Base-by-base conservation (phyloP, 2,888 invertebrate species). In the Gerosis bhagava region DNA sequence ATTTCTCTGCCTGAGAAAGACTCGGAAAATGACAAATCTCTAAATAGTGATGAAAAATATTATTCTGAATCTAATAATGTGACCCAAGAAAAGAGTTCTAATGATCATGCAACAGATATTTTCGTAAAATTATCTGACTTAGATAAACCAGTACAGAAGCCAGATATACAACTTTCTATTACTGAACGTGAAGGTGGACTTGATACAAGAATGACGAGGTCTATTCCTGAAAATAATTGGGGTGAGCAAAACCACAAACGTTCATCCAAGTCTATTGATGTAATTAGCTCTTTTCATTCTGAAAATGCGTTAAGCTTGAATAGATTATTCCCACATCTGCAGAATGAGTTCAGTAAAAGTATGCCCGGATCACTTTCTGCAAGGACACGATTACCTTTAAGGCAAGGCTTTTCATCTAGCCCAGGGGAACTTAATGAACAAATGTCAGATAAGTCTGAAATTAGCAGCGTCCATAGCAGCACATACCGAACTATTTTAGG, bases 71-170 rank as follows among this genome's bases (percentile, higher is more conserved):
- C n/a, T n/a, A n/a, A n/a, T n/a, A n/a, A n/a, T n/a, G n/a, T n/a
- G n/a, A n/a, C n/a, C n/a, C n/a, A n/a, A n/a, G n/a, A n/a, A n/a
- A n/a, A n/a, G n/a, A n/a, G n/a, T n/a, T n/a, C n/a, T n/a, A n/a
- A n/a, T n/a, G n/a, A n/a, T n/a, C n/a, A 63, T 12, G 28, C 60
- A 2, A 48, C 60, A 8, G 80, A 81, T 55, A 80, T 84, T 43
- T 94, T 94, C 67, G 96, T 96, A 0, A 93, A 93, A 64, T 81
- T 96, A 5, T 96, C 96, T 1, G 96, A 96, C 70, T 88, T 96
- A 72, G 95, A 96, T 68, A 94, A 93, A 62, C 68, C 68, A 7
- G 90, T 91, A 3, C 77, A 80, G 24, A 90, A 90, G 60, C 56
- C 67, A 1, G 72, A 73, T 11, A 54, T 60, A 2, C 51, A 65